phyloP scores from a whole-genome alignment of 2,113 vertebrate species.

The Nettapus auritus region DNA sequence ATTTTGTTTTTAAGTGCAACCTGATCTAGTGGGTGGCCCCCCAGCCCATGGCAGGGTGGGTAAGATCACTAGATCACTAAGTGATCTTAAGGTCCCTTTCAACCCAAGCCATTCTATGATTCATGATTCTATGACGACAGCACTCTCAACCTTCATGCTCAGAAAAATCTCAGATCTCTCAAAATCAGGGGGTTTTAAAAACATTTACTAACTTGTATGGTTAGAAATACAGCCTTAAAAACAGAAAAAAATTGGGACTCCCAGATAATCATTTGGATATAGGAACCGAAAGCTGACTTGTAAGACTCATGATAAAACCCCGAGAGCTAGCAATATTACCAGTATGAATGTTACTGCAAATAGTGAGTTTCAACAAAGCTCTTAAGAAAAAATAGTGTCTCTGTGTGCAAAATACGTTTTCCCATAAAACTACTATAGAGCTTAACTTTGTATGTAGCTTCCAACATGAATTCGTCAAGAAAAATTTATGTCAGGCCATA shows the following conservation, averaged over 20 bases:
- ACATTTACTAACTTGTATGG: neutral
- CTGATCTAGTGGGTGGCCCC: too few relatives aligned
- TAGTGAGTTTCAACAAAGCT: conserved; percentile 19
- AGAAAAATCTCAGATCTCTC: neutral
- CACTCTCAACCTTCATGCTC: neutral
- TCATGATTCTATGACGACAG: neutral
- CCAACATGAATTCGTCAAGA: conserved; percentile 2
- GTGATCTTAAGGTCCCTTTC: too few relatives aligned
- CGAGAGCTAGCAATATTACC: neutral
- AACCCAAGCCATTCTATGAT: too few relatives aligned
- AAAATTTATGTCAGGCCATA: neutral
- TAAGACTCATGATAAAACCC: neutral
- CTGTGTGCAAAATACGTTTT: neutral
- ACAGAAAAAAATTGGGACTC: neutral
- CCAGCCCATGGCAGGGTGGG: too few relatives aligned
- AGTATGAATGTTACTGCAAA: neutral
- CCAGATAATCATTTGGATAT: neutral
- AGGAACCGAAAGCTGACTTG: neutral
- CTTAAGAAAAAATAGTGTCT: neutral
- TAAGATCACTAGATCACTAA: too few relatives aligned
- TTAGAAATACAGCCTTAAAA: neutral
- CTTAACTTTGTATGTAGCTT: neutral
- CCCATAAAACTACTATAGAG: neutral
- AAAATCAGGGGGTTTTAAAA: neutral
- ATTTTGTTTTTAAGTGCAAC: neutral